Base-by-base conservation (phyloP, 1,140 invertebrate genomes). In the Drosophila sp. region DNA sequence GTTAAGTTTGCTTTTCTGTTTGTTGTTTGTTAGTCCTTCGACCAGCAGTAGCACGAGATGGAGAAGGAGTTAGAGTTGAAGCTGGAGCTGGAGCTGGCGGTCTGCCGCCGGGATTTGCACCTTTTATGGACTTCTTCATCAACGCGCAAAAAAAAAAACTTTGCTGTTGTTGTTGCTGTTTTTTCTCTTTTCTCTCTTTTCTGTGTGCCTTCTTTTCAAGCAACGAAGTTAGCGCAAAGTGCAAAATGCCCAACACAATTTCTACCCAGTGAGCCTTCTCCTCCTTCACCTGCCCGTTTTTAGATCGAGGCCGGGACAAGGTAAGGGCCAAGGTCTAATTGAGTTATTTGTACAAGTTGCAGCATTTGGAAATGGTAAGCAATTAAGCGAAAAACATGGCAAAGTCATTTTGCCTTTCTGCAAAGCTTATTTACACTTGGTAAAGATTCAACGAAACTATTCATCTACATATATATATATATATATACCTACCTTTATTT, bases 111-210 rank as follows among this genome's bases (percentile, higher is more conserved):
- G 56, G 66, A 33, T 62, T 68, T 85, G 75, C 82, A 86, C 82
- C 82, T 85, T 81, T 72, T 50, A 66, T 62, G 71, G 75, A 82
- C 79, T 79, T 79, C 79, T 87, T 87, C 83, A 86, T 86, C 82
- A 86, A 76, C 77, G 77, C 82, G 82, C 35, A 10, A 73, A 72
- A 70, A 58, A n/a, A n/a, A 56, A 70, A 74, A 73, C 27, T 67
- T 78, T 82, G 65, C 47, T 27, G 38, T 40, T 63, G 35, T 38
- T 4, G 4, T 44, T 23, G 41, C 17, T 44, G 7, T 50, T 27
- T 8, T 8, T 27, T 3, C 27, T 50, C 0, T 50, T 50, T 0
- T 25, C 3, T 11, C 11, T 38, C 11, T 38, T 38, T 38, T 38
- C 11, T 38, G 35, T 50, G 44, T 50, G 44, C 44, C 44, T 50